Evolutionary conservation across 2,888 invertebrate species (phyloP).

Genomic region (Hybos culiciformis): DNA sequence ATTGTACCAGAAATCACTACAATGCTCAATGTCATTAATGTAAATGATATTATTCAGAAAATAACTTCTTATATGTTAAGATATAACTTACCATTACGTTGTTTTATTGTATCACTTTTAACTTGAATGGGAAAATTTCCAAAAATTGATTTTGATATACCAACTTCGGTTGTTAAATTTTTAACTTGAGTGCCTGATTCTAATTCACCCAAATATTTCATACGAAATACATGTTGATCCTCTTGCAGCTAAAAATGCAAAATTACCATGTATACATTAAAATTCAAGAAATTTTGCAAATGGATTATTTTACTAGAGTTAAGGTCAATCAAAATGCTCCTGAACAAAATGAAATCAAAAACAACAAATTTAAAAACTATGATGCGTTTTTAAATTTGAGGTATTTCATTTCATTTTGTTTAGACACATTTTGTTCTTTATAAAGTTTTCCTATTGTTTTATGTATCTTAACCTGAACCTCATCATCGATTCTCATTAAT

Average conservation of each 20-base stretch:
- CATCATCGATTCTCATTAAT: no score
- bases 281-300: no score
- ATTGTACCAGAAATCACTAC: not conserved
- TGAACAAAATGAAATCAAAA: no score
- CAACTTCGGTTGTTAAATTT: slow-evolving; percentile 35
- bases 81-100: slow-evolving; percentile 29
- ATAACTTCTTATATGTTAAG: not conserved
- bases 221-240: slow-evolving; percentile 34
- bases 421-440: no score
- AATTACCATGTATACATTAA: no score
- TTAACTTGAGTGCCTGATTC: slow-evolving; percentile 33
- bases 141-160: slow-evolving; percentile 33
- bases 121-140: slow-evolving; percentile 35
- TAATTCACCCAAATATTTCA: slow-evolving; percentile 35
- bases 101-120: slow-evolving; percentile 32
- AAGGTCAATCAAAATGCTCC: no score
- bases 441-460: no score
- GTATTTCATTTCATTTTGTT: no score
- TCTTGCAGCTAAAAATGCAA: slow-evolving; percentile 28
- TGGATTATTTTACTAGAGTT: no score
- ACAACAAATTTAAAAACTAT: no score
- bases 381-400: no score
- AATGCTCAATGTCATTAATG: not conserved
- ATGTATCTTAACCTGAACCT: no score
- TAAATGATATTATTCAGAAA: not conserved